Percentiles rank a stretch among this genome's conserved stretches.
These are phyloP conservation scores for Hylomyscus alleni DNA, from an alignment of 2,797 vertebrate genomes.

Conservation along the genomic window DNA sequence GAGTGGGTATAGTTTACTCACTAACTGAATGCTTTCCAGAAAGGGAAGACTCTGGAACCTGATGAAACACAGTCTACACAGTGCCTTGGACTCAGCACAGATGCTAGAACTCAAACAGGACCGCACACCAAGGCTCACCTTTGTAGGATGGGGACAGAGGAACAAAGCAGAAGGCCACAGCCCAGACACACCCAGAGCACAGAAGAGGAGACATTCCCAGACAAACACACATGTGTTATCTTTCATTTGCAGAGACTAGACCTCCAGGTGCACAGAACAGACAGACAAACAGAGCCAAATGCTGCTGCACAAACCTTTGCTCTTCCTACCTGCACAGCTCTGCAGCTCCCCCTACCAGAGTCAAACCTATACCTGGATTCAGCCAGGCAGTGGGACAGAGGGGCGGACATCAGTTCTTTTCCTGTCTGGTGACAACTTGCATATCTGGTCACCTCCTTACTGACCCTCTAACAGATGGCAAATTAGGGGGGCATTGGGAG, in stretches of 20 bases:
- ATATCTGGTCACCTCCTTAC: slow-evolving; percentile 77
- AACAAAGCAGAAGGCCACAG: neutral
- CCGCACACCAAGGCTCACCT: neutral
- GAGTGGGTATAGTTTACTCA: neutral
- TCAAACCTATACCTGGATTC: neutral
- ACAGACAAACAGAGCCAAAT: neutral
- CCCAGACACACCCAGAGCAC: neutral
- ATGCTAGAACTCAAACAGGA: accelerated
- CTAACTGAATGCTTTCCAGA: slow-evolving; percentile 35
- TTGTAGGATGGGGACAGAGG: neutral
- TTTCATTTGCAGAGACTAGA: neutral
- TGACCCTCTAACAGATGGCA: slow-evolving; percentile 86
- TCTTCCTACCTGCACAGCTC: neutral
- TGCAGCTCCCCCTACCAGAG: neutral
- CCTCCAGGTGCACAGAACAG: neutral
- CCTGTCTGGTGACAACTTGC: slow-evolving; percentile 78
- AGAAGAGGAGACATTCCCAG: neutral
- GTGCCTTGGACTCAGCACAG: neutral
- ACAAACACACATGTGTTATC: neutral
- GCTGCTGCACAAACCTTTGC: neutral
- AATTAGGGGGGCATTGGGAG: slow-evolving; percentile 79
- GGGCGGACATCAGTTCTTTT: slow-evolving; percentile 79
- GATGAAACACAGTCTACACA: neutral
- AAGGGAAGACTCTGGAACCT: neutral
- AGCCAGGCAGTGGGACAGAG: slow-evolving; percentile 70